Base-by-base conservation (phyloP, 2,113 vertebrate genomes). In the Petaurus breviceps region DNA sequence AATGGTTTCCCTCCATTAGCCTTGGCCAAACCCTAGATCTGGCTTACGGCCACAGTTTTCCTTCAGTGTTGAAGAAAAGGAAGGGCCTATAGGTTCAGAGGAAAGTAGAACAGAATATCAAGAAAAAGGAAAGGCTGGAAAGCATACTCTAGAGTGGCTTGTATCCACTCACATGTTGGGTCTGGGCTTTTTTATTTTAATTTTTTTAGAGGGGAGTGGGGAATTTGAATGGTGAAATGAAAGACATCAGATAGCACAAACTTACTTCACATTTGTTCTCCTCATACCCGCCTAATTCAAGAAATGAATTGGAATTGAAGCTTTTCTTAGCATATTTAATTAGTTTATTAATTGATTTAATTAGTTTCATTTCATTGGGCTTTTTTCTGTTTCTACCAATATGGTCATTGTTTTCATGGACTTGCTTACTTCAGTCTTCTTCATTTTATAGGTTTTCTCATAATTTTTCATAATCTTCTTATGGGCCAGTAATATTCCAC, bases 131-230 rank as follows among this genome's bases (percentile, higher is more conserved):
- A 89, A 93, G 68, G 55, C 51, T 52, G 43, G 94, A n/a, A 52
- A 23, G 91, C 92, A 96, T 53, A 89, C 84, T 95, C 93, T 37
- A 14, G 89, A 92, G 31, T 23, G 43, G 25, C 54, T 90, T 90
- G 55, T 37, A 94, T 46, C 50, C 43, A 54, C 50, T 50, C 0
- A 7, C 90, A n/a, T n/a, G 5, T n/a, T 77, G 61, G n/a, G 68
- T 84, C 43, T 84, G 19, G 28, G 25, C 23, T 61, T 61, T 25
- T 61, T 49, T 49, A 49, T 49, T 49, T 49, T 49, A 49, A 3
- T 68, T 68, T 37, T n/a, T 68, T 43, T 43, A 6, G n/a, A 77
- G 68, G n/a, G 6, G 37, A 43, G 7, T 43, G 19, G 68, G 37
- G 68, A 43, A 43, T 84, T 84, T 84, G 19, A 8, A 84, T 23